Evolutionary conservation across 2,113 vertebrate species (phyloP).

Genomic region (Planiliza haematocheilus): DNA sequence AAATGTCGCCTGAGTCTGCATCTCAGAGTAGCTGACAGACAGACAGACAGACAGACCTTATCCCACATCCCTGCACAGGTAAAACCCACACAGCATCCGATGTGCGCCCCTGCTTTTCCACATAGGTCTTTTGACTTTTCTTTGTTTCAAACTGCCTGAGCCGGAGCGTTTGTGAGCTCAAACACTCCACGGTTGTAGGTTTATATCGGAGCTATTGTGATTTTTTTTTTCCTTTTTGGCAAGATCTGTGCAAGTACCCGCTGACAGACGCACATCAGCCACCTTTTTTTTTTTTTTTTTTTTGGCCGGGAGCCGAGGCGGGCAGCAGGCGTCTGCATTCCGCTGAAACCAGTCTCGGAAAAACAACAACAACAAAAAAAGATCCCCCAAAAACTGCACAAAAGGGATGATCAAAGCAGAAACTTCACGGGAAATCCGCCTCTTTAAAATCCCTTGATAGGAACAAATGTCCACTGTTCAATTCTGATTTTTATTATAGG

Average conservation of each 20-base stretch:
- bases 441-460: background rate
- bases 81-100: slow-evolving; percentile 46
- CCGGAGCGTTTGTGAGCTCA: slow-evolving; percentile 34
- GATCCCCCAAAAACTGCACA: slow-evolving; percentile 63
- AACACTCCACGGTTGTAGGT: slow-evolving; percentile 30
- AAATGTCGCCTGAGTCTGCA: slow-evolving; percentile 77
- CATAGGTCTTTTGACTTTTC: slow-evolving; percentile 67
- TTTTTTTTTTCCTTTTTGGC: background rate
- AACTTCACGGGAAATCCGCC: slow-evolving; percentile 74
- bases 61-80: slow-evolving; percentile 55
- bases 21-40: slow-evolving; percentile 49
- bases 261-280: slow-evolving; percentile 75
- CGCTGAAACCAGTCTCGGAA: slow-evolving; percentile 66
- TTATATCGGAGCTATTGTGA: slow-evolving; percentile 39
- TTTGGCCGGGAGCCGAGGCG: slow-evolving; percentile 76
- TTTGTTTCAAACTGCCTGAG: slow-evolving; percentile 72
- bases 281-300: slow-evolving; percentile 57
- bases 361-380: slow-evolving; percentile 32
- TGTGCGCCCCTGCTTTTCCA: slow-evolving; percentile 10
- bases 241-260: slow-evolving; percentile 48
- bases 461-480: slow-evolving; percentile 11
- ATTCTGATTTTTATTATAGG: slow-evolving; percentile 13
- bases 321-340: slow-evolving; percentile 79
- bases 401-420: slow-evolving; percentile 66
- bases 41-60: slow-evolving; percentile 23